Evolutionary conservation across 2,888 invertebrate genomes (phyloP).

Genomic region (Temnothorax ravouxi): DNA sequence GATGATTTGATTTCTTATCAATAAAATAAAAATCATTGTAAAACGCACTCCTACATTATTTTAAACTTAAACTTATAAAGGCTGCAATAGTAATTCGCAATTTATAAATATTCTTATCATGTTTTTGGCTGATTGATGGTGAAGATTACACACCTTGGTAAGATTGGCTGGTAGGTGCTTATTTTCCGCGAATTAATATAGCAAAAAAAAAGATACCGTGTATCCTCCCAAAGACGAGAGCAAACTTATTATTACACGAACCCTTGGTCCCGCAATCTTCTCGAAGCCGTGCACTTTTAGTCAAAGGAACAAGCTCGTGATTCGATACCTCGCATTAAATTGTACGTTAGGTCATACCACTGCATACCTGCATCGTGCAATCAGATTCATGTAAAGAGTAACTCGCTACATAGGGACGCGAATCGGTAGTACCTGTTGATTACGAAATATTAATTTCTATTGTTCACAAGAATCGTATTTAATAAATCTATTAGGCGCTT

Average conservation of each 20-base stretch:
- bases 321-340: constrained; percentile 60
- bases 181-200: constrained; percentile 32
- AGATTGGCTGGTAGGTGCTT: constrained; percentile 20
- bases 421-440: background rate
- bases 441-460: constrained; percentile 16
- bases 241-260: constrained; percentile 47
- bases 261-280: constrained; percentile 21
- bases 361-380: background rate
- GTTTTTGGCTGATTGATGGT: background rate
- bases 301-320: background rate
- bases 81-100: background rate
- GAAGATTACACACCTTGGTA: background rate
- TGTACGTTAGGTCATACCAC: background rate
- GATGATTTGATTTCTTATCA: background rate
- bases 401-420: background rate
- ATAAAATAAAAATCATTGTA: background rate
- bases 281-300: background rate
- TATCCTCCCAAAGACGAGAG: constrained; percentile 44
- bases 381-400: constrained; percentile 20
- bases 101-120: constrained; percentile 25
- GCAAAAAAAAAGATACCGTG: constrained; percentile 22
- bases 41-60: background rate
- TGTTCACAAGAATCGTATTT: background rate
- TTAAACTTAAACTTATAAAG: background rate
- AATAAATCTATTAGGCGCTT: background rate